Conservation (phyloP, 2,113 vertebrate genomes). For the Osmerus eperlanus region DNA sequence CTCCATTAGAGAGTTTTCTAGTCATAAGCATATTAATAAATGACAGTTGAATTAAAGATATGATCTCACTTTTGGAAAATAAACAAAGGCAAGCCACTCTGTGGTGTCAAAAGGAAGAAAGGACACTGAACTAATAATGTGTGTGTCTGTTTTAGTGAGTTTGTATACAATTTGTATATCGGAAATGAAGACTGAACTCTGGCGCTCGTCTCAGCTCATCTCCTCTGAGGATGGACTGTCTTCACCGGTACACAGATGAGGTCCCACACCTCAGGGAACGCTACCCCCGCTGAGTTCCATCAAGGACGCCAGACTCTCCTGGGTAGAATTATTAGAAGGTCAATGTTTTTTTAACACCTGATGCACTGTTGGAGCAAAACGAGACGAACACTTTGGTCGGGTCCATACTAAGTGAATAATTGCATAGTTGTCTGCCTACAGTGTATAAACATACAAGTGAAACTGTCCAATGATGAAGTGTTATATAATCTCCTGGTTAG, state of each 20-base stretch:
- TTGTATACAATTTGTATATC: neutral
- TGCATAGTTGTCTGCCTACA: too few relatives aligned
- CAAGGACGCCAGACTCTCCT: neutral
- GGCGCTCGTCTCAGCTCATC: neutral
- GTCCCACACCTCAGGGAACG: conserved; percentile 26
- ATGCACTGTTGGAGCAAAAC: too few relatives aligned
- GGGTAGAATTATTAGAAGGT: neutral
- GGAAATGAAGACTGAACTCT: neutral
- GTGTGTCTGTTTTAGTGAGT: conserved; percentile 33
- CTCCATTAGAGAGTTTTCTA: too few relatives aligned
- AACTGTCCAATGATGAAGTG: too few relatives aligned
- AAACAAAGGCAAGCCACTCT: conserved; percentile 3
- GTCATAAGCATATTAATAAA: too few relatives aligned
- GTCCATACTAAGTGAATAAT: too few relatives aligned
- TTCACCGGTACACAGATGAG: conserved; percentile 34
- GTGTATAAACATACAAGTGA: too few relatives aligned
- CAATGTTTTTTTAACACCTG: neutral
- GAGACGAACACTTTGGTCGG: too few relatives aligned
- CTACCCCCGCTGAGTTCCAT: conserved; percentile 5
- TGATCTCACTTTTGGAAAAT: conserved; percentile 5
- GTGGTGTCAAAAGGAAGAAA: neutral
- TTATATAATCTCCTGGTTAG: too few relatives aligned
- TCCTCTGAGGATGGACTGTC: conserved; percentile 26
- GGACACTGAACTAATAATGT: conserved; percentile 26
- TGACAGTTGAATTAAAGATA: neutral